phyloP scores from a whole-genome alignment of 1,140 invertebrate genomes.

The Zaprionus taronus region DNA sequence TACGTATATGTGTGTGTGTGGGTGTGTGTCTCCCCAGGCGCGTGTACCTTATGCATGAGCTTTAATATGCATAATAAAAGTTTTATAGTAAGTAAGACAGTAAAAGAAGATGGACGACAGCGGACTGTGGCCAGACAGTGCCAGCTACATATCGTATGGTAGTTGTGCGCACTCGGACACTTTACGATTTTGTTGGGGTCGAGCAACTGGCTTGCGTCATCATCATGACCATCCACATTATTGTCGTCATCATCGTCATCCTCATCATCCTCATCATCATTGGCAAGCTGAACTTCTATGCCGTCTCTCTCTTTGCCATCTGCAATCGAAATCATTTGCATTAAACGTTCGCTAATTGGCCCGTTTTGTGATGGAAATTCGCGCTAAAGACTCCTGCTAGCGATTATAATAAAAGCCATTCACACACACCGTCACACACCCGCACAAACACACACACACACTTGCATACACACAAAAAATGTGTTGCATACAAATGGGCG shows the following conservation, averaged over 20 bases:
- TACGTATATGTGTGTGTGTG: slow-evolving; percentile 14
- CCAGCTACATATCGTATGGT: not conserved
- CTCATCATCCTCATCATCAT: not conserved
- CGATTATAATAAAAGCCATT: slow-evolving; percentile 58
- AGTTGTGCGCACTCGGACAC: slow-evolving; percentile 1
- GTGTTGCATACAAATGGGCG: slow-evolving; percentile 72
- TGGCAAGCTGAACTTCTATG: slow-evolving; percentile 40
- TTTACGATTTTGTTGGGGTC: not conserved
- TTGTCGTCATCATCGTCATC: not conserved
- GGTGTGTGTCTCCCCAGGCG: slow-evolving; percentile 4
- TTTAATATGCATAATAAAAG: slow-evolving; percentile 58
- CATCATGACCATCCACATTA: not conserved
- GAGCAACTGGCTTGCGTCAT: slow-evolving; percentile 13
- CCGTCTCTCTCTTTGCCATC: slow-evolving; percentile 51
- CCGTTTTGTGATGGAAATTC: slow-evolving; percentile 76
- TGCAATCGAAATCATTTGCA: slow-evolving; percentile 69
- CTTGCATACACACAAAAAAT: slow-evolving; percentile 12
- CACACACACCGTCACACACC: slow-evolving; percentile 44
- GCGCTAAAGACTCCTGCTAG: slow-evolving; percentile 43
- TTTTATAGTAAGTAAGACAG: slow-evolving; percentile 47
- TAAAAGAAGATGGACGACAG: not conserved
- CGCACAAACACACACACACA: slow-evolving; percentile 23
- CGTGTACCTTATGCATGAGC: slow-evolving; percentile 17
- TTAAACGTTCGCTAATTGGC: slow-evolving; percentile 76
- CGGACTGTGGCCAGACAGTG: not conserved